Percentiles rank a stretch among this genome's conserved stretches.
These are phyloP conservation scores for Sternotherus odoratus DNA, from an alignment of 2,797 vertebrate genomes.

Conservation along the genomic window DNA sequence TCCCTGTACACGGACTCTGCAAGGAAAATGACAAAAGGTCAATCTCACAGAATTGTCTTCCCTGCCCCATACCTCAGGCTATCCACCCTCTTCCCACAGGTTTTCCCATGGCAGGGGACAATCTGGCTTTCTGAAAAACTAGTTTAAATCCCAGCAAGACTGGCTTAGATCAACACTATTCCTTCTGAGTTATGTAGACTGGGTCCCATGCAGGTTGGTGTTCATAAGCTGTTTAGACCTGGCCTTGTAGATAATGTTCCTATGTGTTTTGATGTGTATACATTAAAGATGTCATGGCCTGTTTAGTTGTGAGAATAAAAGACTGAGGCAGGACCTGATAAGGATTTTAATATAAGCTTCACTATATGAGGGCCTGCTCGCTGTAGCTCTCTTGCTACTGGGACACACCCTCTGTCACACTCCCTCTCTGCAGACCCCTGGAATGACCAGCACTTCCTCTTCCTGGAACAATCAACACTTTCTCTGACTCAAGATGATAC, in stretches of 20 bases:
- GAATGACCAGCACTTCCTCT: neutral
- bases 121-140: neutral
- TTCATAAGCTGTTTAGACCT: neutral
- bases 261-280: neutral
- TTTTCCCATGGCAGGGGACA: neutral
- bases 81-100: accelerated
- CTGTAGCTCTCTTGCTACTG: neutral
- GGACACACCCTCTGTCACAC: neutral
- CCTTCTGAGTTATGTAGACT: neutral
- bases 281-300: neutral
- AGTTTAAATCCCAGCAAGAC: neutral
- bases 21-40: neutral
- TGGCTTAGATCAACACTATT: neutral
- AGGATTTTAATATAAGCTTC: neutral
- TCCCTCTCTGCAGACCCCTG: neutral
- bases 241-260: neutral
- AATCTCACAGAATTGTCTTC: accelerated
- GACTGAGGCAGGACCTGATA: no score
- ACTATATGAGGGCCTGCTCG: neutral
- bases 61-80: accelerated
- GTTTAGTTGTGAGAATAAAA: no score
- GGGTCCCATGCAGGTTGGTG: neutral
- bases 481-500: neutral
- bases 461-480: neutral
- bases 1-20: accelerated